These are phyloP conservation scores for Argya squamiceps DNA, from an alignment of 2,797 vertebrate genomes.

Conservation along the genomic window DNA sequence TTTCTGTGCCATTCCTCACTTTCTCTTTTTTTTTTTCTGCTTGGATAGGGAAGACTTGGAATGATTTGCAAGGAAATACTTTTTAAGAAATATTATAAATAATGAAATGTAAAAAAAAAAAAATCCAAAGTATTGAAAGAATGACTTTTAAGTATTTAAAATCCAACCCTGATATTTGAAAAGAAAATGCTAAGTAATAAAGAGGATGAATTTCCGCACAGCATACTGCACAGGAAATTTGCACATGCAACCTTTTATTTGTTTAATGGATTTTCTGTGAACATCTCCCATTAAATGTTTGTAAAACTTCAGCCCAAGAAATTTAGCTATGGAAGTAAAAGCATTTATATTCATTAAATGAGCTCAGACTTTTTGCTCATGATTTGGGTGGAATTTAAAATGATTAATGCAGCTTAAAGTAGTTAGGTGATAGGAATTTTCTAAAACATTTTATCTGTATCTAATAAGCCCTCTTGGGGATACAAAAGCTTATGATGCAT, in stretches of 20 bases:
- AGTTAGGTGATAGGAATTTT: constrained; percentile 63
- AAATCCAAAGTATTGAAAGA: neutral
- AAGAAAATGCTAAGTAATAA: constrained; percentile 62
- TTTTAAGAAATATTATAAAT: neutral
- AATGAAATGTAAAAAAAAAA: neutral
- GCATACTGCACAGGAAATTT: constrained; percentile 39
- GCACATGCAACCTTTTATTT: constrained; percentile 51
- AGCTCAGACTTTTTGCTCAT: constrained; percentile 45
- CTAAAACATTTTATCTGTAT: constrained; percentile 61
- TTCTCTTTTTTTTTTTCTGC: neutral
- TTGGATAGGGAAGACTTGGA: neutral
- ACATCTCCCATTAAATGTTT: constrained; percentile 49
- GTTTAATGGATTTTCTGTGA: constrained; percentile 58
- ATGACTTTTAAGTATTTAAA: constrained; percentile 26
- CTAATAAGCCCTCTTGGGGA: constrained; percentile 67
- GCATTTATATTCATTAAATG: constrained; percentile 68
- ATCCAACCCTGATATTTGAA: constrained; percentile 49
- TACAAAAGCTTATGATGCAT: constrained; percentile 56
- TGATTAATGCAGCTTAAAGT: constrained; percentile 67
- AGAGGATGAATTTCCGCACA: constrained; percentile 30
- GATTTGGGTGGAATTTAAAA: constrained; percentile 64
- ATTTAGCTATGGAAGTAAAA: constrained; percentile 47
- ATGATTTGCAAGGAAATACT: neutral
- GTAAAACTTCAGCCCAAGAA: constrained; percentile 52
- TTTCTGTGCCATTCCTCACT: neutral